Base-by-base conservation (phyloP, 2,113 vertebrate species). In the Microtus pennsylvanicus region DNA sequence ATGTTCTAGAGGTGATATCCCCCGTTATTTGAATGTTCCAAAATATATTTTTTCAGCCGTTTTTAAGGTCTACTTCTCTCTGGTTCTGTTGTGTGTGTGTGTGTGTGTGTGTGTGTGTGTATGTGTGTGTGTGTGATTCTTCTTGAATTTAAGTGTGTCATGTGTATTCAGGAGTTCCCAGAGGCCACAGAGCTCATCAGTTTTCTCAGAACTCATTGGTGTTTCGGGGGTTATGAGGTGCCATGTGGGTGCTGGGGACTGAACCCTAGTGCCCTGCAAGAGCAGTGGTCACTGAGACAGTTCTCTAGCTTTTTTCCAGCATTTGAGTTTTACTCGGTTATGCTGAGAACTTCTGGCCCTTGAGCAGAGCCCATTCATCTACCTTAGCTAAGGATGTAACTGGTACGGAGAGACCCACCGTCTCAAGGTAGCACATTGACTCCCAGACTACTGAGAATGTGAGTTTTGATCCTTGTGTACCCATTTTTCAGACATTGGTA, bases 401-500 rank as follows among this genome's bases (percentile, higher is more conserved):
- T 55, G 21, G 16, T 22, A 61, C 55, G 12, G 38, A 55, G 38
- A 93, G 45, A 70, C 7, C 38, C 33, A 26, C 17, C 55, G 8
- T 72, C 76, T 21, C 28, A 11, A 88, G 24, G 80, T 38, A 87
- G 17, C 17, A 70, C 19, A 21, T 9, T 63, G 58, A 63, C 5
- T 19, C 88, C 91, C 61, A 90, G 65, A 82, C 61, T 52, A 26
- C 69, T 81, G 80, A 50, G 35, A 83, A 94, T 89, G 72, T 26
- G 38, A 70, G 10, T 33, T 86, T 83, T 69, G 1, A 30, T 38
- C 83, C 14, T 42, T 61, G n/a, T 13, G 35, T 80, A 81, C 30
- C 65, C 21, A 88, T 91, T 67, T 50, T 63, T 89, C 13, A 93
- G 47, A 78, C n/a, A 88, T 93, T 93, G 89, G 72, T 30, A 42